Evolutionary conservation across 1,140 invertebrate species (phyloP), one percentile per base, ranked within the genome.

Genomic region (Zaprionus africanus): DNA sequence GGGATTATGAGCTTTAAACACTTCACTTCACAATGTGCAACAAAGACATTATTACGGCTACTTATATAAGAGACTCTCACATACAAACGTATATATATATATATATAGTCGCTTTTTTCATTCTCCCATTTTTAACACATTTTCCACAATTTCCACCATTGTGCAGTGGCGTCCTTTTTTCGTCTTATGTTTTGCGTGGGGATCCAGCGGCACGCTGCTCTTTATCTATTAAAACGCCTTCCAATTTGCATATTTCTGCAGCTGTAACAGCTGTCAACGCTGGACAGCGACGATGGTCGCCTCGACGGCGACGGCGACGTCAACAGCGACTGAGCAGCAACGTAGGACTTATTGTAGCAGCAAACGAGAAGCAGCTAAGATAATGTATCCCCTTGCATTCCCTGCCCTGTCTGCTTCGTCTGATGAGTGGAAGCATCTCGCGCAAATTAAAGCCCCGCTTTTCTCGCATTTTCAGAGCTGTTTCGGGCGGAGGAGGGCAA

Each of bases 191-290:
- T 76, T 83, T 81, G 81, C 62, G 71, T 76, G 63, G 66, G 46
- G 26, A 17, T 60, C 58, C 63, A 56, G 73, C 76, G 79, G 77
- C 77, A 82, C 84, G 73, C 70, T 88, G 84, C 84, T 90, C 81
- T 88, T 88, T 88, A 88, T 88, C 84, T 88, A 88, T 84, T 88
- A 88, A 85, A 88, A 90, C 84, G 84, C 84, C 84, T 88, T 85
- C 84, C 81, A 90, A 88, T 88, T 88, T 88, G 84, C 84, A 88
- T 88, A 88, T 88, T 90, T 88, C 85, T 88, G 84, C 84, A 90
- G 84, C 84, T 88, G 84, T 84, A 88, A 79, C 84, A 88, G 85
- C 84, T 88, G 84, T 88, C 85, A 88, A 90, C 84, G 81, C 85
- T 81, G 78, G 80, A 90, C 72, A 69, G 63, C 59, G 59, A 61